phyloP scores from a whole-genome alignment of 2,888 invertebrate species.

The Cybosia mesomella region DNA sequence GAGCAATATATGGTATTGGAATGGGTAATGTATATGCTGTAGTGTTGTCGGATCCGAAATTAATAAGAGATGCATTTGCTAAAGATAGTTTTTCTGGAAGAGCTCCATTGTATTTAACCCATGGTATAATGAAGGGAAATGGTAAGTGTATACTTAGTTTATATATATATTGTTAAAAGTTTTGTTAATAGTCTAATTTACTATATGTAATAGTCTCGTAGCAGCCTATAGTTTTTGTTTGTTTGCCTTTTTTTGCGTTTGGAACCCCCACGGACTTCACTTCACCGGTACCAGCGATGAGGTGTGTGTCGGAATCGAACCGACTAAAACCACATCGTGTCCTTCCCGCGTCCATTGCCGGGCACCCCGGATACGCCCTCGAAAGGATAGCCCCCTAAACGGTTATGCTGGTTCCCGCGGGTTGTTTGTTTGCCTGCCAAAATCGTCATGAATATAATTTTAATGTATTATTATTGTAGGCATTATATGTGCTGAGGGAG shows the following conservation, averaged over 20 bases:
- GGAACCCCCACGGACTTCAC: too few species aligned
- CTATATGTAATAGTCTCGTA: too few species aligned
- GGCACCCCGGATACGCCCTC: too few species aligned
- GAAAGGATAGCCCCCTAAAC: too few species aligned
- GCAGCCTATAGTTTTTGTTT: too few species aligned
- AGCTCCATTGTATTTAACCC: conserved; percentile 94
- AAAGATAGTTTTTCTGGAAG: conserved; percentile 91
- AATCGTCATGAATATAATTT: neutral
- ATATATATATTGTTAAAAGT: neutral
- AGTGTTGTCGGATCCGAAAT: conserved; percentile 91
- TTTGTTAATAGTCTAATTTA: neutral
- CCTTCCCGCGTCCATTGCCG: too few species aligned
- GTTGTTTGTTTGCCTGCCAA: neutral
- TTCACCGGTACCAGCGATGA: too few species aligned
- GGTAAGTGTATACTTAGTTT: conserved; percentile 91
- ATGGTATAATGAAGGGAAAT: conserved; percentile 95
- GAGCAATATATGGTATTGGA: conserved; percentile 90
- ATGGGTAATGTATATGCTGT: conserved; percentile 93
- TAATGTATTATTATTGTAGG: conserved; percentile 82
- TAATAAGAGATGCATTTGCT: conserved; percentile 91
- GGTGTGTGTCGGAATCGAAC: too few species aligned
- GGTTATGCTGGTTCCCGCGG: too few species aligned
- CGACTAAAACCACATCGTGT: too few species aligned
- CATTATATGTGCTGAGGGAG: conserved; percentile 93
- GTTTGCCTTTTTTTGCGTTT: too few species aligned